phyloP scores from a whole-genome alignment of 2,797 vertebrate species.

The Galagoides demidoff region DNA sequence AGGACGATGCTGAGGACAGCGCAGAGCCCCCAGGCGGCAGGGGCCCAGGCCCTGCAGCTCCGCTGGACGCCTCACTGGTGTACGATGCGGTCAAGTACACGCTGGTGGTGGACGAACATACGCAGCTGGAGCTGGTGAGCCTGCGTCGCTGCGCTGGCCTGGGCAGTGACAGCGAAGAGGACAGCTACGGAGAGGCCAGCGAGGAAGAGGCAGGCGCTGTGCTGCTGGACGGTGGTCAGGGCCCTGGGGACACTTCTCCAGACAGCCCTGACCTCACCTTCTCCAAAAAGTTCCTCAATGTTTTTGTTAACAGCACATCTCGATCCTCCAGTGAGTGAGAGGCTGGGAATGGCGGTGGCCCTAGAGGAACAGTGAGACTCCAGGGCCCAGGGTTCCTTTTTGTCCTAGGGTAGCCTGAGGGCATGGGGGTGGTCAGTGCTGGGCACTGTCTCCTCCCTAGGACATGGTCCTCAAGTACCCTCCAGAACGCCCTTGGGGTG shows the following conservation, averaged over 20 bases:
- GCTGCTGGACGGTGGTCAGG: slow-evolving; percentile 84
- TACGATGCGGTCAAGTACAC: slow-evolving; percentile 99
- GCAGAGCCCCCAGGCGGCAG: slow-evolving; percentile 88
- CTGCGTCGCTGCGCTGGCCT: slow-evolving; percentile 96
- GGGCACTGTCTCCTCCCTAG: neutral
- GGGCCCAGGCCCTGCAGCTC: slow-evolving; percentile 89
- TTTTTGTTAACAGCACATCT: slow-evolving; percentile 98
- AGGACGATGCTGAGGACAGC: neutral
- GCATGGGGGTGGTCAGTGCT: neutral
- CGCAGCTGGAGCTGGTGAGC: slow-evolving; percentile 97
- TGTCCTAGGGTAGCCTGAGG: neutral
- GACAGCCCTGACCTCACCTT: slow-evolving; percentile 97
- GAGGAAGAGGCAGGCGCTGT: slow-evolving; percentile 87
- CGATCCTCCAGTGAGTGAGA: slow-evolving; percentile 96
- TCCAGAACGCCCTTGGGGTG: accelerated
- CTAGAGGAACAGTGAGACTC: neutral
- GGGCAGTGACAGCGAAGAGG: slow-evolving; percentile 93
- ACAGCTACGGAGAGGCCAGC: slow-evolving; percentile 90
- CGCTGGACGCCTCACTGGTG: slow-evolving; percentile 91
- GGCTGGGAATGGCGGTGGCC: neutral
- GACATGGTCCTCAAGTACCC: neutral
- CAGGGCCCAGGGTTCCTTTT: no score
- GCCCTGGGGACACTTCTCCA: slow-evolving; percentile 92
- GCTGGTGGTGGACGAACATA: slow-evolving; percentile 98
- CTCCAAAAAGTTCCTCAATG: slow-evolving; percentile 99